Percentiles rank a stretch among this genome's conserved stretches.
These are phyloP conservation scores for Heterotis niloticus DNA, from an alignment of 2,113 vertebrate genomes.

Conservation along the genomic window DNA sequence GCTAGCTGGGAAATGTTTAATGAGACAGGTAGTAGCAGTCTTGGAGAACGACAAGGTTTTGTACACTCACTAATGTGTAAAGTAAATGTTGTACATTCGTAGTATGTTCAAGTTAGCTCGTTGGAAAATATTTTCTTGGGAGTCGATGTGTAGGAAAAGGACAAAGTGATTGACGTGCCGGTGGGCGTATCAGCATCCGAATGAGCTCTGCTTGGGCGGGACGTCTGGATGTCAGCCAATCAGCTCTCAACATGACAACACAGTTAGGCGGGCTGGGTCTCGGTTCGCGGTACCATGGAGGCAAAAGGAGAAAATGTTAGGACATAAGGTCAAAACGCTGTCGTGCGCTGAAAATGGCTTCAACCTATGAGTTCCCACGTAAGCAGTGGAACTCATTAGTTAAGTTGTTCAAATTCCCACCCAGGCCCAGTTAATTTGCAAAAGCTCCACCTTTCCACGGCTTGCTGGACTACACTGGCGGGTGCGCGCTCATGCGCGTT, in stretches of 20 bases:
- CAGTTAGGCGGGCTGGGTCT: constrained; percentile 15
- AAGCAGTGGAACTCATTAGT: background rate
- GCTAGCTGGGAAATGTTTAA: background rate
- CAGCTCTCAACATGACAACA: background rate
- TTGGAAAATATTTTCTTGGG: constrained; percentile 15
- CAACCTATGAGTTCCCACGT: no score
- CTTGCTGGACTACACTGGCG: no score
- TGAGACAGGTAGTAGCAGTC: background rate
- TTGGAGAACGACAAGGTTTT: background rate
- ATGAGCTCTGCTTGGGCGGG: background rate
- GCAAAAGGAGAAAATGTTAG: constrained; percentile 15
- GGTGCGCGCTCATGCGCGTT: no score
- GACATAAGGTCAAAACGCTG: constrained; percentile 28
- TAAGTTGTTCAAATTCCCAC: no score
- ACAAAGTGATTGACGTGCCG: constrained; percentile 11
- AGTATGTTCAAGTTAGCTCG: background rate
- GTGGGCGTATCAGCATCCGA: background rate
- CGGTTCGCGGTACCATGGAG: background rate
- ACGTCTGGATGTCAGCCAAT: background rate
- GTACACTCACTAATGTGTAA: background rate
- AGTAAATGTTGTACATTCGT: background rate
- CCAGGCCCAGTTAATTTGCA: no score
- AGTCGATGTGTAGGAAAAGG: constrained; percentile 16
- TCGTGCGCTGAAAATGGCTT: background rate
- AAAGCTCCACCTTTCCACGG: no score